Evolutionary conservation across 1,140 invertebrate species (phyloP).

Genomic region (Psix sp.): DNA sequence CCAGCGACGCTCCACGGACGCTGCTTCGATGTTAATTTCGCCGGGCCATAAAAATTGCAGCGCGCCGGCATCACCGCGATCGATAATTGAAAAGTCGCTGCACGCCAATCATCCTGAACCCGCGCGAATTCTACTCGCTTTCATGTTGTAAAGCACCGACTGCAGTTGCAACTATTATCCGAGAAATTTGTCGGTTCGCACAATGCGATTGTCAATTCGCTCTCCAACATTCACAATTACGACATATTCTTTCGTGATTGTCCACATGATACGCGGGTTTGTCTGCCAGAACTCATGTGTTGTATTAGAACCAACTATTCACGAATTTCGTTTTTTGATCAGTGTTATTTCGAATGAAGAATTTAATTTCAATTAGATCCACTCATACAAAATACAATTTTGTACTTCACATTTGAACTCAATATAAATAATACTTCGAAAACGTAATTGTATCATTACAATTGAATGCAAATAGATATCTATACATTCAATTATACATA

Average conservation of each 20-base stretch:
- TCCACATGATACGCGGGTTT: background rate
- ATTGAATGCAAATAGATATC: no score
- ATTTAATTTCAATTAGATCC: no score
- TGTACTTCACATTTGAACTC: no score
- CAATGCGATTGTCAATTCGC: constrained; percentile 37
- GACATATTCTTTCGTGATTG: constrained; percentile 11
- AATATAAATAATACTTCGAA: no score
- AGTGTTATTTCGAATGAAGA: no score
- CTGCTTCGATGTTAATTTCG: constrained; percentile 53
- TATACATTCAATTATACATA: no score
- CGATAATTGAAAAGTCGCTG: constrained; percentile 56
- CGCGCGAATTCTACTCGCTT: constrained; percentile 2
- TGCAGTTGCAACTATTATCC: constrained; percentile 36
- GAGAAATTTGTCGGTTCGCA: constrained; percentile 43
- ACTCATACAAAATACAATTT: no score
- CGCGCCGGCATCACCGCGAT: constrained; percentile 14
- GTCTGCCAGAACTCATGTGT: no score
- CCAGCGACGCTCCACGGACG: constrained; percentile 32
- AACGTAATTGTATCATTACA: no score
- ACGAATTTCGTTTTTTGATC: background rate
- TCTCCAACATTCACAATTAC: constrained; percentile 36
- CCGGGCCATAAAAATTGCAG: constrained; percentile 52
- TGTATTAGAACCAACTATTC: constrained; percentile 1
- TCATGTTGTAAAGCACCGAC: constrained; percentile 25
- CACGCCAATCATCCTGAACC: constrained; percentile 29